These are phyloP conservation scores for Agrenia bidenticulata DNA, from an alignment of 2,888 invertebrate genomes.

Conservation along the genomic window DNA sequence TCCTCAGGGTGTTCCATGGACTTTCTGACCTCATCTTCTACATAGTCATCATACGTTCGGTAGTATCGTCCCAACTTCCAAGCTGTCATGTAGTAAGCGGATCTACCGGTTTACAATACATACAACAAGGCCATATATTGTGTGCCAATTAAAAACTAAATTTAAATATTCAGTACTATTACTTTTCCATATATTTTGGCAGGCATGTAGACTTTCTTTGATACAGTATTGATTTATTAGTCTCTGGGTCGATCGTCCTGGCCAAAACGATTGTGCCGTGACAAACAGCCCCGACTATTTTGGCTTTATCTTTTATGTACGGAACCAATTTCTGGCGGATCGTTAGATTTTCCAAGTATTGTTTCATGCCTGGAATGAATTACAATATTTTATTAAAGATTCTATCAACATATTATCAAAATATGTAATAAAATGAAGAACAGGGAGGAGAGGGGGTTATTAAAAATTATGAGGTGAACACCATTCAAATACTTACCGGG, in stretches of 20 bases:
- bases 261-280: conserved; percentile 47
- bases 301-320: conserved; percentile 36
- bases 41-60: conserved; percentile 46
- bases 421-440: too few relatives aligned
- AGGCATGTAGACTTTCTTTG: conserved; percentile 46
- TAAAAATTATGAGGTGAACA: too few relatives aligned
- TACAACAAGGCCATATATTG: too few relatives aligned
- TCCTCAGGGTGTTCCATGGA: conserved; percentile 38
- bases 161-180: neutral
- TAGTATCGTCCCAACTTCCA: conserved; percentile 51
- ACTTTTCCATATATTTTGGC: conserved; percentile 50
- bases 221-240: conserved; percentile 47
- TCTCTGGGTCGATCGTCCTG: conserved; percentile 39
- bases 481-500: too few relatives aligned
- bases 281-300: conserved; percentile 47
- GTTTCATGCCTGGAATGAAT: conserved; percentile 41
- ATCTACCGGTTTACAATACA: conserved; percentile 13
- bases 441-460: too few relatives aligned
- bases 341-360: conserved; percentile 38
- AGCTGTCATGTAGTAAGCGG: conserved; percentile 43
- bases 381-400: too few relatives aligned
- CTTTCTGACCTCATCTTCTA: conserved; percentile 44
- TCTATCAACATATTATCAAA: too few relatives aligned
- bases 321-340: conserved; percentile 43
- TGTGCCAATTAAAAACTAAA: too few relatives aligned